These are phyloP conservation scores for Meteorus colon DNA, from an alignment of 2,888 invertebrate species.

Conservation along the genomic window DNA sequence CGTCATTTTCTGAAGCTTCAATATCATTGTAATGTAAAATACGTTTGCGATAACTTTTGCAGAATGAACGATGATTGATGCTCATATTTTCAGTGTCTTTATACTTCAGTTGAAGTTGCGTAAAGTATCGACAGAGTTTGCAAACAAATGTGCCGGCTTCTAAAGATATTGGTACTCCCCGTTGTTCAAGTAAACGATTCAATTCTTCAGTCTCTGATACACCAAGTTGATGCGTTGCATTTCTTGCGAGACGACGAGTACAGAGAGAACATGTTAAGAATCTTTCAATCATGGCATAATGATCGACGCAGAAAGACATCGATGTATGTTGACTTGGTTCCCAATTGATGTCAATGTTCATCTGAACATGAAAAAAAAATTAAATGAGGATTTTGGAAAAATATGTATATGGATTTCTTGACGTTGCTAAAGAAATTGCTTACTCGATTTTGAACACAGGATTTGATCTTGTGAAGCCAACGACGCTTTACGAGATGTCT, in stretches of 20 bases:
- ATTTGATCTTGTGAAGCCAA: conserved; percentile 71
- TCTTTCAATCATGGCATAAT: conserved; percentile 82
- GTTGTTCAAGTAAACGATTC: conserved; percentile 75
- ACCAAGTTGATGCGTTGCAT: conserved; percentile 82
- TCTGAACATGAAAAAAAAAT: conserved; percentile 57
- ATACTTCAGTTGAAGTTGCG: conserved; percentile 81
- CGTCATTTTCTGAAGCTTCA: conserved; percentile 78
- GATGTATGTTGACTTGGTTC: conserved; percentile 71
- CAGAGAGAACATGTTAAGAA: conserved; percentile 86
- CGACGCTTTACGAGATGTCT: conserved; percentile 72
- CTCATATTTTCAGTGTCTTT: conserved; percentile 72
- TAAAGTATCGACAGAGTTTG: conserved; percentile 87
- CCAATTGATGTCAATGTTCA: conserved; percentile 73
- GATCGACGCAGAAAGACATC: conserved; percentile 76
- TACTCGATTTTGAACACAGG: conserved; percentile 67
- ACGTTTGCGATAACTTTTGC: conserved; percentile 79
- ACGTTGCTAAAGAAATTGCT: conserved; percentile 7
- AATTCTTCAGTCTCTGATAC: conserved; percentile 77
- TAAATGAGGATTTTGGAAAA: neutral
- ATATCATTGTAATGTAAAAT: conserved; percentile 85
- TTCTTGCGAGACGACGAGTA: conserved; percentile 83
- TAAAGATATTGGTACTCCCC: conserved; percentile 82
- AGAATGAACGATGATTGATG: conserved; percentile 75
- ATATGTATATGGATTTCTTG: neutral
- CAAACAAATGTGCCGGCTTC: conserved; percentile 84